phyloP scores from a whole-genome alignment of 2,797 vertebrate species.

The Macroramphosus scolopax region DNA sequence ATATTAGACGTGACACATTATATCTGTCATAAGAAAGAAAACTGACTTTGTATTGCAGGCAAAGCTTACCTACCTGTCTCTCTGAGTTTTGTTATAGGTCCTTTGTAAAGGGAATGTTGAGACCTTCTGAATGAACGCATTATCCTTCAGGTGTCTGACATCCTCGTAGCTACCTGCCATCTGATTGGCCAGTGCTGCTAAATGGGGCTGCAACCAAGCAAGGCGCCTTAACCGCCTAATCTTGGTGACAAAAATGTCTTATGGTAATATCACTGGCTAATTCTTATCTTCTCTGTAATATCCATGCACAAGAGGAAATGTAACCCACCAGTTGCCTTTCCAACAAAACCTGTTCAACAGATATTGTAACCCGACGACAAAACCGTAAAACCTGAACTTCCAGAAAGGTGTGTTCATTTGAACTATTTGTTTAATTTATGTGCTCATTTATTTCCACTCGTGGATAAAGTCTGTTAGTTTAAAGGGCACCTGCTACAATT shows the following conservation, averaged over 20 bases:
- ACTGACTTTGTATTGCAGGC: conserved; percentile 3
- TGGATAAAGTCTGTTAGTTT: too few relatives aligned
- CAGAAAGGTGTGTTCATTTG: too few relatives aligned
- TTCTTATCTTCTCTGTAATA: conserved; percentile 53
- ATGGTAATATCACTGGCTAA: conserved; percentile 69
- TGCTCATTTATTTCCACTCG: too few relatives aligned
- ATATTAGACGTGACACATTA: background rate
- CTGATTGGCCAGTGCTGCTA: conserved; percentile 74
- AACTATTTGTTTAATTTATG: too few relatives aligned
- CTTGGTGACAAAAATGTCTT: conserved; percentile 77
- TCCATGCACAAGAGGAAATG: conserved; percentile 28
- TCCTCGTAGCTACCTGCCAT: conserved; percentile 55
- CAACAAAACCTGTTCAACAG: background rate
- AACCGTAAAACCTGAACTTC: background rate
- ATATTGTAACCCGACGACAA: background rate
- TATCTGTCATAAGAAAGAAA: conserved; percentile 7
- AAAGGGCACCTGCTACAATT: too few relatives aligned
- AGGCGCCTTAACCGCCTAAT: conserved; percentile 81
- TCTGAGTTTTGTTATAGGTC: conserved; percentile 36
- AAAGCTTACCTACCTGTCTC: conserved; percentile 61
- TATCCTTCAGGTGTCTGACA: conserved; percentile 67
- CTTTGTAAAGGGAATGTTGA: conserved; percentile 53
- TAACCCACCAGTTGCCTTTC: conserved; percentile 8
- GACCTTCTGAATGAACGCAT: conserved; percentile 74
- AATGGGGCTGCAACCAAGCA: conserved; percentile 71